These are phyloP conservation scores for human (Homo sapiens) DNA, from an alignment of 2,113 vertebrate genomes.

Conservation along the genomic window DNA sequence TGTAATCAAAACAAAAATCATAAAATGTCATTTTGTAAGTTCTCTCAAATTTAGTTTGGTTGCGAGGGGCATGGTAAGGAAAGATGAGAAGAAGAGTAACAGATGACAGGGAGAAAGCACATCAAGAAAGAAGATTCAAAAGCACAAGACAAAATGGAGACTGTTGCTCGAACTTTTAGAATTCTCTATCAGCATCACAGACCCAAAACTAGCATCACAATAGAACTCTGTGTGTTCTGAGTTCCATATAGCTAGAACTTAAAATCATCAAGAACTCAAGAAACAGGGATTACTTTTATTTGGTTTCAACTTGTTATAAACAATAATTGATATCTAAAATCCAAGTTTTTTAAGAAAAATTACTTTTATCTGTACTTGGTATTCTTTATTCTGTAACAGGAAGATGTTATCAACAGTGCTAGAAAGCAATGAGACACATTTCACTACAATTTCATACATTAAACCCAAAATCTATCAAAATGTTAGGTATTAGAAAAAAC, in stretches of 20 bases:
- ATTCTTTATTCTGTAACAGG: not conserved
- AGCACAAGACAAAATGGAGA: not conserved
- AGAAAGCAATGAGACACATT: not conserved
- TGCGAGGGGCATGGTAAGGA: not conserved
- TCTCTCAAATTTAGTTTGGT: not conserved
- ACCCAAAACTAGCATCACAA: constrained; percentile 30
- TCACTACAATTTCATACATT: not conserved
- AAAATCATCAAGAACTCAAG: not conserved
- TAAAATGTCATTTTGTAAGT: not conserved
- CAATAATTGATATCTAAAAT: not conserved
- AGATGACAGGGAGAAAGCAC: not conserved
- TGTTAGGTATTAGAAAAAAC: not conserved
- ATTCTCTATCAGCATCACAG: constrained; percentile 17
- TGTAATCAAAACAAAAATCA: constrained; percentile 79
- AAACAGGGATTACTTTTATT: not conserved
- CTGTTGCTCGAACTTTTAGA: not conserved
- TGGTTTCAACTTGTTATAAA: not conserved
- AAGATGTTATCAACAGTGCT: not conserved
- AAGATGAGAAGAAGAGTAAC: not conserved
- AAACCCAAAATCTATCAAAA: not conserved
- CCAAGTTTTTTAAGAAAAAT: not conserved
- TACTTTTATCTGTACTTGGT: not conserved
- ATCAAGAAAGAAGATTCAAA: not conserved
- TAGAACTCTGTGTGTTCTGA: not conserved
- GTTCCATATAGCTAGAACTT: not conserved